Evolutionary conservation across 2,797 vertebrate genomes (phyloP).

Genomic region (Coreius guichenoti): DNA sequence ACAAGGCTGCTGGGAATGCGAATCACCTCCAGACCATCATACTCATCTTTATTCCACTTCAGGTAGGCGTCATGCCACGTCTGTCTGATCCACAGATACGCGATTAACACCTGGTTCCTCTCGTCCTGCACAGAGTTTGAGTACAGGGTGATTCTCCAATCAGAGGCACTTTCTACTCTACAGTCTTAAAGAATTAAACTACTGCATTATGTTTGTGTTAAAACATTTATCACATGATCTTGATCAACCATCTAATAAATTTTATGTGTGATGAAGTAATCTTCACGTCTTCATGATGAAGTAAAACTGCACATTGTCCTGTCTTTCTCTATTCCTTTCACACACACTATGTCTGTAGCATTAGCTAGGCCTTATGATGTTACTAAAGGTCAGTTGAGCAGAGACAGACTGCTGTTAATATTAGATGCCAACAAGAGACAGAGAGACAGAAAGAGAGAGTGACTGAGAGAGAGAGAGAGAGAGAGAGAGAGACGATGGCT

Average conservation of each 20-base stretch:
- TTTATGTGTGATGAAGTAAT: not conserved
- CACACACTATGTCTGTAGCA: not conserved
- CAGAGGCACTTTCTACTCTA: too few relatives aligned
- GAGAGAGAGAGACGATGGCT: not conserved
- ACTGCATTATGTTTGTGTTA: not conserved
- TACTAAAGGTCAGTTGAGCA: slow-evolving; percentile 7
- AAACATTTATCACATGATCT: not conserved
- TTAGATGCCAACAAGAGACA: slow-evolving; percentile 9
- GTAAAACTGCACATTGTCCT: not conserved
- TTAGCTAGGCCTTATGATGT: not conserved
- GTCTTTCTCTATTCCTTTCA: not conserved
- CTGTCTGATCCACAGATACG: slow-evolving; percentile 96
- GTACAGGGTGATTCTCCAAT: too few relatives aligned
- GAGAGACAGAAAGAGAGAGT: not conserved
- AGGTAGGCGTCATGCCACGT: slow-evolving; percentile 94
- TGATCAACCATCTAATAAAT: not conserved
- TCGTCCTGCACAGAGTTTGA: slow-evolving; percentile 82
- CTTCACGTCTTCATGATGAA: not conserved
- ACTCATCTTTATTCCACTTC: slow-evolving; percentile 92
- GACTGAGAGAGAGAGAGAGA: not conserved
- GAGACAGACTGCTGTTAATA: slow-evolving; percentile 31
- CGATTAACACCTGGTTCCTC: slow-evolving; percentile 94
- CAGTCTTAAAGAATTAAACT: too few relatives aligned
- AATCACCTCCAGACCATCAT: slow-evolving; percentile 94
- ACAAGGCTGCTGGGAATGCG: slow-evolving; percentile 95